Evolutionary conservation across 2,113 vertebrate species (phyloP).

Genomic region (Struthio camelus): DNA sequence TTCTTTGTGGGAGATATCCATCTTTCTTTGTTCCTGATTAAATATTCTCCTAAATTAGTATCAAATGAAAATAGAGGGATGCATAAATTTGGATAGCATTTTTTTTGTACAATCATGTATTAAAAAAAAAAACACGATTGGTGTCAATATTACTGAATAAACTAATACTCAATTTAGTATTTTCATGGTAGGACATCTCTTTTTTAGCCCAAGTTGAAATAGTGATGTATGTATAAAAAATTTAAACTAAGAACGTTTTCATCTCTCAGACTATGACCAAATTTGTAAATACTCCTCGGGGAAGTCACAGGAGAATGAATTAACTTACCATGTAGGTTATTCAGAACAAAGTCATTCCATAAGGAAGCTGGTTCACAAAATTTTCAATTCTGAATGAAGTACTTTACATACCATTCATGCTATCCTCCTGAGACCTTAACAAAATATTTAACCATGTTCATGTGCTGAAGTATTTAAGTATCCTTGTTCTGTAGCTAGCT

Average conservation of each 20-base stretch:
- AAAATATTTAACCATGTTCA: background rate
- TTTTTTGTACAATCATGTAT: background rate
- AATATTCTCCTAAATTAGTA: background rate
- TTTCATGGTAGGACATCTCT: background rate
- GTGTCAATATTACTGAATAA: background rate
- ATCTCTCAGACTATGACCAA: background rate
- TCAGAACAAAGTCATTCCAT: accelerated
- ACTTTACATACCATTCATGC: background rate
- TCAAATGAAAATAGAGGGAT: background rate
- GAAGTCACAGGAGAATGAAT: background rate
- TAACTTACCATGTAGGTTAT: background rate
- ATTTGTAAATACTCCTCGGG: background rate
- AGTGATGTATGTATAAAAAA: background rate
- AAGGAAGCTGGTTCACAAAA: background rate
- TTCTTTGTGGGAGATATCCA: background rate
- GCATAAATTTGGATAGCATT: background rate
- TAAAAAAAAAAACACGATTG: background rate
- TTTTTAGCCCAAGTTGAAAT: background rate
- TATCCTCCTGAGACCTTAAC: background rate
- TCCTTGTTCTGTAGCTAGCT: background rate
- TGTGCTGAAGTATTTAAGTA: background rate
- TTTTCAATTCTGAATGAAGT: background rate
- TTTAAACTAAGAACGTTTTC: background rate
- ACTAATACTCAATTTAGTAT: background rate
- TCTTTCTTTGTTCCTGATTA: background rate